phyloP scores from a whole-genome alignment of 2,113 vertebrate species.

The Polypterus senegalus region DNA sequence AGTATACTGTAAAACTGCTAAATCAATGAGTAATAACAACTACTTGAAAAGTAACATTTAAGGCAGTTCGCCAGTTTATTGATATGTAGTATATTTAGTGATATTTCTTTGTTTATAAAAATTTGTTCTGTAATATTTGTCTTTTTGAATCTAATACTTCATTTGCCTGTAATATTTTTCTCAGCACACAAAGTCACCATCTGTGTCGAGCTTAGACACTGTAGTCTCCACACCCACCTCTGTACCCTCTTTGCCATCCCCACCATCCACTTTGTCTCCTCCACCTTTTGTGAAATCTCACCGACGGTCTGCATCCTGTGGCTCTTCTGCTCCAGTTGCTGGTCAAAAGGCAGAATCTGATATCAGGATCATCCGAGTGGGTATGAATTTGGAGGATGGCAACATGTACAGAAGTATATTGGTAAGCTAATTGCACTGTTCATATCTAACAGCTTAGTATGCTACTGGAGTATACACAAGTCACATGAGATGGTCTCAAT shows the following conservation, averaged over 20 bases:
- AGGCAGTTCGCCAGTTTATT: no score
- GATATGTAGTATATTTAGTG: no score
- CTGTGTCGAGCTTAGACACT: slow-evolving; percentile 69
- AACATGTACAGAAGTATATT: slow-evolving; percentile 81
- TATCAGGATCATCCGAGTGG: slow-evolving; percentile 69
- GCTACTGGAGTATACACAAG: no score
- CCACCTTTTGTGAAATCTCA: slow-evolving; percentile 54
- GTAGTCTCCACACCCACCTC: slow-evolving; percentile 36
- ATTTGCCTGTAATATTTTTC: neutral
- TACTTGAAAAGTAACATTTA: no score
- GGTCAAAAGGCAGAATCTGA: slow-evolving; percentile 39
- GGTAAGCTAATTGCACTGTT: slow-evolving; percentile 40
- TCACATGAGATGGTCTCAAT: no score
- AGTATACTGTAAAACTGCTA: no score
- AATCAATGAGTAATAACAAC: no score
- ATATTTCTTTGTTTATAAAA: no score
- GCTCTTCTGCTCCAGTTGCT: slow-evolving; percentile 36
- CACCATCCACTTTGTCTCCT: slow-evolving; percentile 31
- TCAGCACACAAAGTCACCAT: slow-evolving; percentile 73
- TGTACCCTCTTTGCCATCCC: slow-evolving; percentile 34
- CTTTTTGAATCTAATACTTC: no score
- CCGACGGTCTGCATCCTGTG: slow-evolving; percentile 81
- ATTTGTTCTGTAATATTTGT: no score
- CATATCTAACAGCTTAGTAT: no score
- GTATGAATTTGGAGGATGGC: slow-evolving; percentile 71